These are phyloP conservation scores for Siphonodentalium dalli DNA, from an alignment of 2,888 invertebrate genomes.

Conservation along the genomic window DNA sequence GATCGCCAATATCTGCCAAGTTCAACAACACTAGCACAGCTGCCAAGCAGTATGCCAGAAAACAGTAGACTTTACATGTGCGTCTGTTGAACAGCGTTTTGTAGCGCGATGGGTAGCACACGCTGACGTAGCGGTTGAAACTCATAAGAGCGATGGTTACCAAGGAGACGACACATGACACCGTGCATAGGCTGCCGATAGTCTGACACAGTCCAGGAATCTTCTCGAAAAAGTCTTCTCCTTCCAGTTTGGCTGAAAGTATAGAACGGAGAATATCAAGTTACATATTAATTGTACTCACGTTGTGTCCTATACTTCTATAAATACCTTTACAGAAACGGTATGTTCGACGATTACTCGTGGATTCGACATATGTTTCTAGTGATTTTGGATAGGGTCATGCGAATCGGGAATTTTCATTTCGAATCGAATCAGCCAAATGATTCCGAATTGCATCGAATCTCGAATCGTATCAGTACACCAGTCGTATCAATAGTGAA, in stretches of 20 bases:
- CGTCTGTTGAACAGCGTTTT: conserved; percentile 32
- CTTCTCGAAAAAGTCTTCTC: conserved; percentile 37
- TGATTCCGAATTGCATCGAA: no score
- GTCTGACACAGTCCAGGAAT: conserved; percentile 40
- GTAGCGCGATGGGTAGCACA: conserved; percentile 36
- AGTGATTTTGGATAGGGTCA: no score
- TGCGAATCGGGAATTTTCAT: no score
- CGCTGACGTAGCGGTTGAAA: conserved; percentile 45
- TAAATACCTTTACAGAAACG: no score
- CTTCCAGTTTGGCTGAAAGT: conserved; percentile 48
- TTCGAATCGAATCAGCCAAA: no score
- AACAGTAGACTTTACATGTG: conserved; percentile 34
- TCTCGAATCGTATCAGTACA: no score
- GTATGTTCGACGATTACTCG: no score
- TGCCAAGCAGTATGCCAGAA: conserved; percentile 34
- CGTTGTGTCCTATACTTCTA: no score
- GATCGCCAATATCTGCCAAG: conserved; percentile 38
- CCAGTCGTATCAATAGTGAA: no score
- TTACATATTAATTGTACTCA: no score
- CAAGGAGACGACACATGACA: conserved; percentile 44
- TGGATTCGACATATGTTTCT: no score
- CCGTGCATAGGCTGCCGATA: conserved; percentile 44
- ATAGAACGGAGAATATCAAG: no score
- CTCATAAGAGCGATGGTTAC: conserved; percentile 44
- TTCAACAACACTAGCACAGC: conserved; percentile 36